These are phyloP conservation scores for Antheraea pernyi DNA, from an alignment of 1,140 invertebrate genomes.

Conservation along the genomic window DNA sequence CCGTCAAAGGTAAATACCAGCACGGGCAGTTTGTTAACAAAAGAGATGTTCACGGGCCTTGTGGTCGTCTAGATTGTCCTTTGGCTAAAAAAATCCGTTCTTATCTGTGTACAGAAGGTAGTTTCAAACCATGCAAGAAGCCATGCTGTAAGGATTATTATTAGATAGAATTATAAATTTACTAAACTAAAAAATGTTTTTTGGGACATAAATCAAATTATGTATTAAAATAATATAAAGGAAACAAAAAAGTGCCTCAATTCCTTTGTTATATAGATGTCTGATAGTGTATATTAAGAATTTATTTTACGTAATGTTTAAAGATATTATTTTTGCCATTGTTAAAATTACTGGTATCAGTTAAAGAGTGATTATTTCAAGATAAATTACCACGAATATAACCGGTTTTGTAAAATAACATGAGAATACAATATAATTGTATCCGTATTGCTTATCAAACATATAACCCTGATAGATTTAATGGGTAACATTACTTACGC, in stretches of 20 bases:
- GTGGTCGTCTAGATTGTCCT: conserved; percentile 67
- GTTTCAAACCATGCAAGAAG: conserved; percentile 64
- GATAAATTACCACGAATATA: not conserved
- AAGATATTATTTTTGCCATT: too few species aligned
- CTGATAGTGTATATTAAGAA: too few species aligned
- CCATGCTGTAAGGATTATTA: conserved; percentile 65
- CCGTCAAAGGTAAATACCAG: conserved; percentile 60
- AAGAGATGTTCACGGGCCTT: conserved; percentile 67
- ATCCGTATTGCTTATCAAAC: not conserved
- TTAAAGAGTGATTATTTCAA: too few species aligned
- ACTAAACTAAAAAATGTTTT: not conserved
- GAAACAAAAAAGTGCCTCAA: not conserved
- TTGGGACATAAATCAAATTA: not conserved
- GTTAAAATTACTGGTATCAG: too few species aligned
- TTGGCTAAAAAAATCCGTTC: conserved; percentile 64
- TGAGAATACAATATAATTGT: not conserved
- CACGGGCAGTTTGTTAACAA: conserved; percentile 69
- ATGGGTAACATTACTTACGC: not conserved
- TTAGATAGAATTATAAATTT: conserved; percentile 21
- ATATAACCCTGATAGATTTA: not conserved
- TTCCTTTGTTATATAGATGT: too few species aligned
- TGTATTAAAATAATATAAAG: not conserved
- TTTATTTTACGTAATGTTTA: not conserved
- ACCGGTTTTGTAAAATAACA: not conserved
- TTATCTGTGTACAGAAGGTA: conserved; percentile 60